Conservation (phyloP, 2,888 invertebrate species). For the Limnephilus auricula region DNA sequence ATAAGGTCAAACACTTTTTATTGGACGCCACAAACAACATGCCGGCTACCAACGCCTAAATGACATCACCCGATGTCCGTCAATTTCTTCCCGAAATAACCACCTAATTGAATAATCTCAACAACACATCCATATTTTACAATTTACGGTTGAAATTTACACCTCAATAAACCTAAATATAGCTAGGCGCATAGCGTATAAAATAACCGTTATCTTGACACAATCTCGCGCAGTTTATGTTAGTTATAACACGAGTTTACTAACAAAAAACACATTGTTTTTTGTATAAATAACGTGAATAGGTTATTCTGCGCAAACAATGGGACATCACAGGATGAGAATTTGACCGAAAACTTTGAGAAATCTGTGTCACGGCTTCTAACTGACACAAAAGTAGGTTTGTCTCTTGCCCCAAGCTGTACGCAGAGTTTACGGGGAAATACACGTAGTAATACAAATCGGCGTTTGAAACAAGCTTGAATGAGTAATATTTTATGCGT, state of each 20-base stretch:
- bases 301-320: background rate
- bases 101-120: slow-evolving; percentile 51
- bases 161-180: slow-evolving; percentile 16
- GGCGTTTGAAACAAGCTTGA: background rate
- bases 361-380: slow-evolving; percentile 52
- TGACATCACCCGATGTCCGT: slow-evolving; percentile 52
- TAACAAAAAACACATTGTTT: slow-evolving; percentile 39
- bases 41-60: slow-evolving; percentile 49
- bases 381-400: slow-evolving; percentile 58
- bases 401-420: slow-evolving; percentile 40
- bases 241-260: slow-evolving; percentile 20
- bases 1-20: slow-evolving; percentile 53
- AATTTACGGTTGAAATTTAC: slow-evolving; percentile 27
- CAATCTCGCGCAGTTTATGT: slow-evolving; percentile 33
- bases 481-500: background rate
- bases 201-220: background rate
- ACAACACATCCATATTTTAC: background rate
- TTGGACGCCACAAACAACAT: slow-evolving; percentile 42
- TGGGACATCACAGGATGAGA: background rate
- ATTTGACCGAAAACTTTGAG: slow-evolving; percentile 16
- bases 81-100: slow-evolving; percentile 49
- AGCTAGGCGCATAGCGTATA: slow-evolving; percentile 4
- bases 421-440: background rate
- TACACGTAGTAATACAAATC: background rate
- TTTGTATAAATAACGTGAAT: slow-evolving; percentile 9